phyloP scores from a whole-genome alignment of 2,113 vertebrate species.

The Patagioenas fasciata region DNA sequence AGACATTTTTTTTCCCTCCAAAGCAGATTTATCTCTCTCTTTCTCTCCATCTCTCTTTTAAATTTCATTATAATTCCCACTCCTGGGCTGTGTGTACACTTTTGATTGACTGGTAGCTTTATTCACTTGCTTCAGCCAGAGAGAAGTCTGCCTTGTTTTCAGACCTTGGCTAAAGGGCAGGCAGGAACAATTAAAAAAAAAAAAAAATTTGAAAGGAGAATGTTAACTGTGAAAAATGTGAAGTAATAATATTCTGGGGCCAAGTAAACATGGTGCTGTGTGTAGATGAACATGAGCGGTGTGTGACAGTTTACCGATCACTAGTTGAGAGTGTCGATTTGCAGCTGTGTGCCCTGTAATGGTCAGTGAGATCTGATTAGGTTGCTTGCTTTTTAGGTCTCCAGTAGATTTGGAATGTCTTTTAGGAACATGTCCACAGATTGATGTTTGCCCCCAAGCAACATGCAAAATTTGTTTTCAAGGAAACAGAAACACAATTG shows the following conservation, averaged over 20 bases:
- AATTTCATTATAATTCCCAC: neutral
- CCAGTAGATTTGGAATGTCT: neutral
- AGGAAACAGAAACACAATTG: neutral
- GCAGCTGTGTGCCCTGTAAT: neutral
- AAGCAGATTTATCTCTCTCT: neutral
- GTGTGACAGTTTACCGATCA: neutral
- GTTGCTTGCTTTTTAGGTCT: constrained; percentile 25
- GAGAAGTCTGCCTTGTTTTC: neutral
- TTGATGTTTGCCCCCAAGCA: neutral
- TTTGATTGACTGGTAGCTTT: neutral
- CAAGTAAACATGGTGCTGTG: neutral
- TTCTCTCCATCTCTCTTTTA: neutral
- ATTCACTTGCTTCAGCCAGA: neutral
- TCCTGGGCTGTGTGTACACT: neutral
- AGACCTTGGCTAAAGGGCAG: neutral
- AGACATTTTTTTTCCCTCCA: neutral
- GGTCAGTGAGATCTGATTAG: neutral
- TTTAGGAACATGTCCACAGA: neutral
- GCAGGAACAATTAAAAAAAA: neutral
- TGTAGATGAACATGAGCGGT: neutral
- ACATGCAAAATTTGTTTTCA: neutral
- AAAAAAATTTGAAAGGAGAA: neutral
- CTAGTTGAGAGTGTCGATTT: constrained; percentile 4
- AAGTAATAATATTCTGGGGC: neutral
- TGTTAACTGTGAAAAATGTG: neutral